Evolutionary conservation across 1,140 invertebrate species (phyloP).

Genomic region (Maniola jurtina): DNA sequence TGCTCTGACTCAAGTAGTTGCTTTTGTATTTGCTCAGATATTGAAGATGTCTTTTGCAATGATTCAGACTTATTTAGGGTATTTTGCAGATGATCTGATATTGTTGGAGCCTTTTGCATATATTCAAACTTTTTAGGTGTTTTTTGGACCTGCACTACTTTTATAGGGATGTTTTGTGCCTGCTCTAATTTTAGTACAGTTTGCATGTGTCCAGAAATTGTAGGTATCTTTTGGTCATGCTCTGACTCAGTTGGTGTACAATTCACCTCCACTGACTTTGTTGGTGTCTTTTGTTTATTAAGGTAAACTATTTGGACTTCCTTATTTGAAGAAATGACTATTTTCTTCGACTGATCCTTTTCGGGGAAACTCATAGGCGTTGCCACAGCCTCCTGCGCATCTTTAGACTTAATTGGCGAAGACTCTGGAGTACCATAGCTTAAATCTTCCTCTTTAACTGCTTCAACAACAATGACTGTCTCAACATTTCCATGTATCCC

Average conservation of each 20-base stretch:
- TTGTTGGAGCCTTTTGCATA: not conserved
- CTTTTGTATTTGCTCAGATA: not conserved
- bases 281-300: not conserved
- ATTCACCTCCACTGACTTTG: not conserved
- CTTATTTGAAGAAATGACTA: slow-evolving; percentile 9
- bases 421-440: slow-evolving; percentile 6
- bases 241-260: not conserved
- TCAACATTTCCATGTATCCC: slow-evolving; percentile 51
- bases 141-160: not conserved
- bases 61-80: not conserved
- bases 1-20: not conserved
- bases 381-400: not conserved
- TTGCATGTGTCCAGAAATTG: no score
- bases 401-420: not conserved
- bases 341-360: slow-evolving; percentile 10
- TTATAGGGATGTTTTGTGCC: not conserved
- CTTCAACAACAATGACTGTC: slow-evolving; percentile 58
- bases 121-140: not conserved
- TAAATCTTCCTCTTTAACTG: slow-evolving; percentile 45
- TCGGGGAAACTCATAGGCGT: slow-evolving; percentile 4
- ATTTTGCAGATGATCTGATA: not conserved
- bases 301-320: not conserved
- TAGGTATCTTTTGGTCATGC: not conserved
- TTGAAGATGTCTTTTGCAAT: not conserved
- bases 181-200: not conserved